Percentiles rank a stretch among this genome's conserved stretches.
Conservation (phyloP, 1,140 invertebrate species). For the Lanistes nyassanus region DNA sequence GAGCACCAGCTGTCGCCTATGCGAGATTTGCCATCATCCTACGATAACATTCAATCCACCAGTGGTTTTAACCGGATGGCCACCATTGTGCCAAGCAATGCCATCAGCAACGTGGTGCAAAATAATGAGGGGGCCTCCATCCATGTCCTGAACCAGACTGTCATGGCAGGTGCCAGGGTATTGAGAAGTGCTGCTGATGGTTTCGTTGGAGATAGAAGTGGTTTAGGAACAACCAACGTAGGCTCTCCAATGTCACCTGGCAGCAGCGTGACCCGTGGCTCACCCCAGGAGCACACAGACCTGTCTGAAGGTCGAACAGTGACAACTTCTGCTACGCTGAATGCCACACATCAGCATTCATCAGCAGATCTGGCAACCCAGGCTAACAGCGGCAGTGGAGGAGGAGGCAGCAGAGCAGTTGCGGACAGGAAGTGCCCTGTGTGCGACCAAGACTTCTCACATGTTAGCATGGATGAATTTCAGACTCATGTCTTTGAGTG, state of each 20-base stretch:
- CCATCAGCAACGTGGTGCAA: too few species aligned
- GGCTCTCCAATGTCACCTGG: too few species aligned
- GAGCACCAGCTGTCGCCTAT: slow-evolving; percentile 2
- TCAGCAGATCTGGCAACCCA: neutral
- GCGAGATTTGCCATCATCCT: neutral
- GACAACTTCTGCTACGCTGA: neutral
- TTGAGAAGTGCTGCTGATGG: neutral
- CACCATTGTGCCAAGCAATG: neutral
- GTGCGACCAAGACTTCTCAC: slow-evolving; percentile 44
- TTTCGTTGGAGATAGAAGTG: neutral
- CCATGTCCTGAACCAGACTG: slow-evolving; percentile 13
- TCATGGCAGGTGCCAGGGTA: slow-evolving; percentile 15
- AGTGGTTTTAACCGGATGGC: neutral
- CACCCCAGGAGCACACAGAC: slow-evolving; percentile 6
- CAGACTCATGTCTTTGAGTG: slow-evolving; percentile 57
- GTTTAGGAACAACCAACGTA: too few species aligned
- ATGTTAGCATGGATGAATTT: slow-evolving; percentile 49
- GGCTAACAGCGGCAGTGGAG: neutral
- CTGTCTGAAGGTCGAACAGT: neutral
- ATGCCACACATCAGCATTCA: neutral
- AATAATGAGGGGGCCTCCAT: neutral
- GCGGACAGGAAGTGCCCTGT: slow-evolving; percentile 46
- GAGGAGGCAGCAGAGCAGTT: neutral
- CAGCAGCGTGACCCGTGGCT: neutral
- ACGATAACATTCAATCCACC: slow-evolving; percentile 3